Evolutionary conservation across 2,888 invertebrate genomes (phyloP), one percentile per base, ranked within the genome.

Genomic region (Diogma glabrata): DNA sequence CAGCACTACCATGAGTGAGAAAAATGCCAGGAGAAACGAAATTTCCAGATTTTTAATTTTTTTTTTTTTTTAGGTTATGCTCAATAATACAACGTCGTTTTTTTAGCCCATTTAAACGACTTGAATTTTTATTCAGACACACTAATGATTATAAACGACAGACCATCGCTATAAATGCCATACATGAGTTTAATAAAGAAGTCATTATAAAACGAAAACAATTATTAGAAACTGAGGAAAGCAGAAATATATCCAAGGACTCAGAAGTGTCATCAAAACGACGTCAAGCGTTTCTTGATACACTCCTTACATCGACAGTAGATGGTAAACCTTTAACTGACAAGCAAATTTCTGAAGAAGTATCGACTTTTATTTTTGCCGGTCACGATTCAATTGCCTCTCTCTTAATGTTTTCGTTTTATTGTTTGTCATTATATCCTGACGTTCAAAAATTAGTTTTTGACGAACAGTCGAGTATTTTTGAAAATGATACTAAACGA

Each of bases 331-430:
- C 61, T 0, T 52, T 68, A 45, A 63, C 56, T 4, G 52, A 57
- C 3, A 51, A 62, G 26, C 67, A 68, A 55, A 57, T 68, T 12
- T 65, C 63, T 30, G 68, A 68, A 49, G 68, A 68, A 53, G 67
- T 67, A 0, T 65, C 67, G 4, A 68, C 68, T 3, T 68, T 68
- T 52, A 65, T 68, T 59, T 67, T 66, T 55, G 67, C 60, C 76
- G 77, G 77, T 1, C 77, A 77, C 54, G 77, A 79, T 55, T 79
- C 79, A 0, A 78, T 77, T 0, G 74, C 77, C 0, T 76, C 78
- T 1, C 78, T 75, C 1, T 67, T 78, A 9, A 65, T 69, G 0
- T 79, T 75, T 60, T 62, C 72, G 1, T 62, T 75, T 0, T 73
- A 70, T 56, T 65, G 75, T 52, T 63, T 79, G 1, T 75, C 78